phyloP scores from a whole-genome alignment of 2,113 vertebrate species.

The Grallaria varia region DNA sequence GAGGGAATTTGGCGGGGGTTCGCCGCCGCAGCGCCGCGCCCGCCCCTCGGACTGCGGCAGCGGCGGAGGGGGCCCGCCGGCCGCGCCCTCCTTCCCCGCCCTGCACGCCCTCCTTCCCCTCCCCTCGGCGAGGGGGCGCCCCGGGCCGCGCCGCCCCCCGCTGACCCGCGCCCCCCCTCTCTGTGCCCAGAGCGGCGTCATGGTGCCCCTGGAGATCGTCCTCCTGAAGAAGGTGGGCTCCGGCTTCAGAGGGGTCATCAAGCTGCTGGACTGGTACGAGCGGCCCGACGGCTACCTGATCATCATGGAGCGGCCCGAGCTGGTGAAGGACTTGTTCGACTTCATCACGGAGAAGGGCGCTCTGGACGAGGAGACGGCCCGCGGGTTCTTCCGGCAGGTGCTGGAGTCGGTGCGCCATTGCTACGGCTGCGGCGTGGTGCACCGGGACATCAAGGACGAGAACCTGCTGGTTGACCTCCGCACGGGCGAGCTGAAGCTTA shows the following conservation, averaged over 20 bases:
- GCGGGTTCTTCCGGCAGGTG: conserved; percentile 93
- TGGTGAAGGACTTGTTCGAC: conserved; percentile 95
- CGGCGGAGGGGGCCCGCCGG: not conserved
- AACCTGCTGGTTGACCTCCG: conserved; percentile 95
- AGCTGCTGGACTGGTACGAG: conserved; percentile 95
- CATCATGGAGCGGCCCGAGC: conserved; percentile 93
- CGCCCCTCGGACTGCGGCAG: conserved; percentile 53
- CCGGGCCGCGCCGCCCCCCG: not conserved
- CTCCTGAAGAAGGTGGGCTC: conserved; percentile 93
- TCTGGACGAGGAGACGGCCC: conserved; percentile 89
- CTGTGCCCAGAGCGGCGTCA: conserved; percentile 78
- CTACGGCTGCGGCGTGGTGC: conserved; percentile 91
- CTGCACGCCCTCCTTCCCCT: not conserved
- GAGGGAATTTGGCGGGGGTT: conserved; percentile 24
- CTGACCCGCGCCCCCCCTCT: not conserved
- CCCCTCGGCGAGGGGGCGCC: not conserved
- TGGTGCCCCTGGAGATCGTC: conserved; percentile 93
- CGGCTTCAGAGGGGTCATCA: conserved; percentile 91
- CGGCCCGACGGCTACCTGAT: conserved; percentile 93
- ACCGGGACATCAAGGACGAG: conserved; percentile 97
- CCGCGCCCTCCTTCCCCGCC: conserved; percentile 9
- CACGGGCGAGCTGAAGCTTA: conserved; percentile 93
- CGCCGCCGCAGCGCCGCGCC: conserved; percentile 13
- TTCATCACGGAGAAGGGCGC: conserved; percentile 97
- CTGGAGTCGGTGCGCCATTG: conserved; percentile 95